phyloP scores from a whole-genome alignment of 2,888 invertebrate species.

The Nephrotoma flavescens region DNA sequence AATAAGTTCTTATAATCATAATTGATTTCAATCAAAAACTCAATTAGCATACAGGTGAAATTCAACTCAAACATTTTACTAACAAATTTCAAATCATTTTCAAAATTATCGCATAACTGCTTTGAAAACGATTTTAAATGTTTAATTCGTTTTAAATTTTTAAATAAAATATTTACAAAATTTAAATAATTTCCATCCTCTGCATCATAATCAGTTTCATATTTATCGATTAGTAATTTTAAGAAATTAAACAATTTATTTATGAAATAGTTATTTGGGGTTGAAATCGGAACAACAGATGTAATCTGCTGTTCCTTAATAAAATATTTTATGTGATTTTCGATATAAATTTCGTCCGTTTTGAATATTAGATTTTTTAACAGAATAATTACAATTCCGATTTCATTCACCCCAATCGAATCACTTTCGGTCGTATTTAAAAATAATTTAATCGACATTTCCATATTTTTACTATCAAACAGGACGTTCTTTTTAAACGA shows the following conservation, averaged over 20 bases:
- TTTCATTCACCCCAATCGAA: constrained; percentile 28
- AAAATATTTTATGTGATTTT: constrained; percentile 33
- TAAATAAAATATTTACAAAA: neutral
- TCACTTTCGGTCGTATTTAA: constrained; percentile 17
- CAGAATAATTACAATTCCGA: constrained; percentile 29
- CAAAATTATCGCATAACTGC: neutral
- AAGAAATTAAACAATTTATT: neutral
- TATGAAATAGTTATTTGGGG: neutral
- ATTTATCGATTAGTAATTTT: neutral
- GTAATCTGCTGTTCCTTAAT: constrained; percentile 5
- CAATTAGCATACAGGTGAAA: neutral
- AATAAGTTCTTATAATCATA: neutral
- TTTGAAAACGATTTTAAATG: neutral
- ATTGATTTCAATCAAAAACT: neutral
- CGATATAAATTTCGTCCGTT: constrained; percentile 33
- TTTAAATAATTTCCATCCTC: neutral
- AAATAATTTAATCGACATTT: constrained; percentile 11
- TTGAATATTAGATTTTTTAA: constrained; percentile 31
- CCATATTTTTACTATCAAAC: constrained; percentile 27
- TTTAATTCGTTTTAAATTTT: neutral
- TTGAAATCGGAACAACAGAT: neutral
- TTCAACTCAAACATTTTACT: neutral
- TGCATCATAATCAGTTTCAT: neutral
- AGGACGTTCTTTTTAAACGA: constrained; percentile 28
- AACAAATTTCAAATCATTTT: neutral